Evolutionary conservation across 2,888 invertebrate species (phyloP), one percentile per base, ranked within the genome.

Genomic region (Crocallis elinguaria): DNA sequence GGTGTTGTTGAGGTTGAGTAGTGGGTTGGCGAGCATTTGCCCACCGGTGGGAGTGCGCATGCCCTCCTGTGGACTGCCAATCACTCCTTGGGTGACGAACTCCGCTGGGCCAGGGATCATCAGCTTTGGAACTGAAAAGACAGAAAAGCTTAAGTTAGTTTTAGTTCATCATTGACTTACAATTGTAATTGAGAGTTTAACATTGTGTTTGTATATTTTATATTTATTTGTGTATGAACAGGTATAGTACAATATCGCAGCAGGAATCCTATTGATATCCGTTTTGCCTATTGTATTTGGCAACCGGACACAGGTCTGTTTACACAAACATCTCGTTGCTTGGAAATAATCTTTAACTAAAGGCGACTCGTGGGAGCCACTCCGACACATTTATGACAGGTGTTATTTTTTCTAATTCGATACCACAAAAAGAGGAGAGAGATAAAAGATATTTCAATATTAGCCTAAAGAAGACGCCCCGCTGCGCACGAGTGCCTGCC

Each of bases 1-100:
- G 9, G 97, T 97, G 90, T 96, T 96, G 91, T 96, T 97, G 64
- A 89, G 80, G 78, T 88, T 89, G 45, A 91, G 86, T 51, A 92
- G 84, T 0, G 91, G 90, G 75, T 87, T 91, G 64, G 82, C 78
- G 3, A 92, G 75, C 77, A 92, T 81, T 66, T 91, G 84, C 42
- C 87, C 85, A 64, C 92, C 86, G 12, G 89, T 90, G 2, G 88
- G 90, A 1, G 93, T 92, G 14, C 93, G 91, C 48, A 92, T 69
- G 0, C 81, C 80, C 62, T 91, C 86, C 62, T 88, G 90, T 5
- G 84, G 93, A 63, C 86, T 92, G 43, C 91, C 83, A 51, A 93
- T 88, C 45, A 92, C 84, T 13, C 86, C 87, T 62, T 87, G 86
- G 56, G 73, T 83, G 55, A 87, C 84, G 75, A 86, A 92, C 86